Evolutionary conservation across 2,888 invertebrate genomes (phyloP).

Genomic region (Drosophila infuscata): DNA sequence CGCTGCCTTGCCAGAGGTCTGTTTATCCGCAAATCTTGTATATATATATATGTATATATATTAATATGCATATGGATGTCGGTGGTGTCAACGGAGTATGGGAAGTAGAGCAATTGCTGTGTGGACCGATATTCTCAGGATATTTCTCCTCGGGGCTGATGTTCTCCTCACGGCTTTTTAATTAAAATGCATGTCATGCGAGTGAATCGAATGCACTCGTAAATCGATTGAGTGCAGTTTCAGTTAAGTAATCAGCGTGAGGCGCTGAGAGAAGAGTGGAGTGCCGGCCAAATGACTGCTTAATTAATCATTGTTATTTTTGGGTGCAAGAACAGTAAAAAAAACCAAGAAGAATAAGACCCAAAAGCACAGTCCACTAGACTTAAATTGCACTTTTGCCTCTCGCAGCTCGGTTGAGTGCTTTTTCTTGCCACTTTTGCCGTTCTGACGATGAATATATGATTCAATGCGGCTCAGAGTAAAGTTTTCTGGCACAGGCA

Average conservation of each 20-base stretch:
- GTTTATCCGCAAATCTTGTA: not conserved
- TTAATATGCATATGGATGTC: conserved; percentile 20
- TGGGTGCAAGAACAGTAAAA: conserved; percentile 17
- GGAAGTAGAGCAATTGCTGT: conserved; percentile 17
- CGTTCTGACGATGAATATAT: not conserved
- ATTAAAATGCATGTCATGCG: conserved; percentile 73
- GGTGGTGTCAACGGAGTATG: not conserved
- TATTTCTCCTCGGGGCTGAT: conserved; percentile 4
- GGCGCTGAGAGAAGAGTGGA: not conserved
- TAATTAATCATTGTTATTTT: conserved; percentile 68
- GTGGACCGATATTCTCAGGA: conserved; percentile 18
- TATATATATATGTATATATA: conserved; percentile 1
- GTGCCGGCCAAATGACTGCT: conserved; percentile 43
- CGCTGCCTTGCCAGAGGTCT: conserved; percentile 22
- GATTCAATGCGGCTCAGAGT: conserved; percentile 1
- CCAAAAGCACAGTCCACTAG: conserved; percentile 19
- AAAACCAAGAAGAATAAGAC: not conserved
- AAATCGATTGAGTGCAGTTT: conserved; percentile 76
- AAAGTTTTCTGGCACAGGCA: conserved; percentile 13
- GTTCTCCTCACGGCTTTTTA: conserved; percentile 59
- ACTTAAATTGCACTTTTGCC: conserved; percentile 19
- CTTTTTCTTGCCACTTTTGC: conserved; percentile 18
- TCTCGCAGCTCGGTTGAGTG: conserved; percentile 27
- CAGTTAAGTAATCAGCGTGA: conserved; percentile 47
- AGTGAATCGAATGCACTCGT: conserved; percentile 48